Evolutionary conservation across 2,113 vertebrate species (phyloP).

Genomic region (Pyxicephalus adspersus): DNA sequence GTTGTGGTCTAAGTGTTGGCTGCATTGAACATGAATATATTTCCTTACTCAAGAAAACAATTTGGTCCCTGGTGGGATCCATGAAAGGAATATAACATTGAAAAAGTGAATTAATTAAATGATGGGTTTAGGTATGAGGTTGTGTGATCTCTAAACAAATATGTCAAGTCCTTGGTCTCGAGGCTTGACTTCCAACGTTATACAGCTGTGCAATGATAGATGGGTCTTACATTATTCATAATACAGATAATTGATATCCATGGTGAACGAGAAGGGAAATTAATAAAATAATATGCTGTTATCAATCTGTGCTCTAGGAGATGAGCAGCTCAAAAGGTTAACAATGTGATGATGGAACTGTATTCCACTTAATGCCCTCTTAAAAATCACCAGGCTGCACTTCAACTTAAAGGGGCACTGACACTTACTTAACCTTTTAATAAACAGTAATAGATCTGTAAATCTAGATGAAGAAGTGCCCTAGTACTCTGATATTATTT

Average conservation of each 20-base stretch:
- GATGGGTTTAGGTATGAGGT: background rate
- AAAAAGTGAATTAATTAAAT: background rate
- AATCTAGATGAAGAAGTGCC: background rate
- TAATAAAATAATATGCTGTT: conserved; percentile 54
- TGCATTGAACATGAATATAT: background rate
- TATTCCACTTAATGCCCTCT: conserved; percentile 19
- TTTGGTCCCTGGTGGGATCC: background rate
- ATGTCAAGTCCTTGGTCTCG: conserved; percentile 1
- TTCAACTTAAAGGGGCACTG: conserved; percentile 44
- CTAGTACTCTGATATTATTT: background rate
- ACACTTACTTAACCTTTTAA: conserved; percentile 11
- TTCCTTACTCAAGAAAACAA: background rate
- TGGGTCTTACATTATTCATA: conserved; percentile 44
- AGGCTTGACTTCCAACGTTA: background rate
- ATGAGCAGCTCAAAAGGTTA: conserved; percentile 48
- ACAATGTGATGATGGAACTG: conserved; percentile 46
- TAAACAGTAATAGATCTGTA: conserved; percentile 13
- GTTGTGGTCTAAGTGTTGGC: conserved; percentile 24
- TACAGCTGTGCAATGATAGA: conserved; percentile 31
- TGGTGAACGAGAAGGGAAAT: conserved; percentile 35
- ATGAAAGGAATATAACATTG: background rate
- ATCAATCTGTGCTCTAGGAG: conserved; percentile 47
- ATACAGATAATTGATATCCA: conserved; percentile 50
- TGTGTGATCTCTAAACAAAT: conserved; percentile 33
- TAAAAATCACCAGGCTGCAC: conserved; percentile 30